Evolutionary conservation across 2,888 invertebrate genomes (phyloP).

Genomic region (Cantharis nigra): DNA sequence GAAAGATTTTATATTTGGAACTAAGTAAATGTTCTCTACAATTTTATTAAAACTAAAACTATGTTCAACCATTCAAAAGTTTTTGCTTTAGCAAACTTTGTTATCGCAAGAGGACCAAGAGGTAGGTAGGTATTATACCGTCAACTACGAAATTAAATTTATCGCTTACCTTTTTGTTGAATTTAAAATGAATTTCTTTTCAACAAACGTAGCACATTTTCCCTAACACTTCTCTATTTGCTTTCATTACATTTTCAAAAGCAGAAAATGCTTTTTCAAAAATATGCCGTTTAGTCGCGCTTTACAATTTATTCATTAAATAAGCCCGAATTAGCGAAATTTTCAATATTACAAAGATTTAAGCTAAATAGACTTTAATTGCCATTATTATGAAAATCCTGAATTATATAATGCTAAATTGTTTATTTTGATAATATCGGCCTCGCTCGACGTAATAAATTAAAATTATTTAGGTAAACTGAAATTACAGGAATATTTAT

Average conservation of each 20-base stretch:
- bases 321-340: background rate
- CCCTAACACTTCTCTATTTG: background rate
- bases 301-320: background rate
- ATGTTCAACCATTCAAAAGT: background rate
- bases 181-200: background rate
- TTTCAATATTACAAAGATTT: background rate
- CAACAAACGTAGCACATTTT: background rate
- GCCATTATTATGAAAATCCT: background rate
- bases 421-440: background rate
- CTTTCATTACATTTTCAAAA: background rate
- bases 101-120: background rate
- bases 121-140: background rate
- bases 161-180: background rate
- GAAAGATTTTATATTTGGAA: background rate
- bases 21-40: background rate
- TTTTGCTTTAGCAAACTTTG: background rate
- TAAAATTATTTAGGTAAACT: background rate
- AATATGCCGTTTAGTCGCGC: background rate
- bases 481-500: background rate
- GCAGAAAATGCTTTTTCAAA: background rate
- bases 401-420: background rate
- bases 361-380: background rate
- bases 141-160: background rate
- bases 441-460: background rate
- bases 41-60: background rate